Conservation (phyloP, 2,888 invertebrate genomes). For the Imbricaverruca yamaguchii region DNA sequence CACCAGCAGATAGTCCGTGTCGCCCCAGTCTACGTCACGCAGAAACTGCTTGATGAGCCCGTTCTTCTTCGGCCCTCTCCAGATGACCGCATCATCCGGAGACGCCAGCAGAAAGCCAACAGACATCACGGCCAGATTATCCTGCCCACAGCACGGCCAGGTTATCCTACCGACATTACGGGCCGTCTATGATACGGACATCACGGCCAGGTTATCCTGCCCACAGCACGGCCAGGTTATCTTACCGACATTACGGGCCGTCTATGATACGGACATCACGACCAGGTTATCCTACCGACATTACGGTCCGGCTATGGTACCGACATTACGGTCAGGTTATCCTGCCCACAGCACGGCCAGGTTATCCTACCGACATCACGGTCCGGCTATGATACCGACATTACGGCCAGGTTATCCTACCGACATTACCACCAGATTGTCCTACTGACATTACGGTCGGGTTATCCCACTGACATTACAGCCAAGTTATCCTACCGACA, state of each 20-base stretch:
- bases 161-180: neutral
- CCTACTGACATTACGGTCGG: too few species aligned
- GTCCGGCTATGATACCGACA: too few species aligned
- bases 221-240: constrained; percentile 56
- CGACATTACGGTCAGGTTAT: constrained; percentile 78
- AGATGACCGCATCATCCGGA: constrained; percentile 93
- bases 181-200: constrained; percentile 61
- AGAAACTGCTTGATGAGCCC: constrained; percentile 93
- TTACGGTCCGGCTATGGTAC: constrained; percentile 44
- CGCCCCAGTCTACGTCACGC: constrained; percentile 92
- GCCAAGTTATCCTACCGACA: too few species aligned
- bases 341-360: too few species aligned
- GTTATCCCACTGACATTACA: too few species aligned
- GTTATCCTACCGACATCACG: too few species aligned
- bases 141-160: constrained; percentile 66
- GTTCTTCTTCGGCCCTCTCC: constrained; percentile 98
- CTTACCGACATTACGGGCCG: neutral
- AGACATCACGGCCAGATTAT: constrained; percentile 94
- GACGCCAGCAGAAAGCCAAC: constrained; percentile 83
- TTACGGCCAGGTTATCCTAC: too few species aligned
- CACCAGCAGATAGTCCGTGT: constrained; percentile 75
- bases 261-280: constrained; percentile 73
- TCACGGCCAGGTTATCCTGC: constrained; percentile 87
- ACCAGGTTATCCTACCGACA: constrained; percentile 79
- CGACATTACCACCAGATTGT: too few species aligned